Evolutionary conservation across 1,140 invertebrate species (phyloP), one percentile per base, ranked within the genome.

Genomic region (Trialeurodes vaporariorum): DNA sequence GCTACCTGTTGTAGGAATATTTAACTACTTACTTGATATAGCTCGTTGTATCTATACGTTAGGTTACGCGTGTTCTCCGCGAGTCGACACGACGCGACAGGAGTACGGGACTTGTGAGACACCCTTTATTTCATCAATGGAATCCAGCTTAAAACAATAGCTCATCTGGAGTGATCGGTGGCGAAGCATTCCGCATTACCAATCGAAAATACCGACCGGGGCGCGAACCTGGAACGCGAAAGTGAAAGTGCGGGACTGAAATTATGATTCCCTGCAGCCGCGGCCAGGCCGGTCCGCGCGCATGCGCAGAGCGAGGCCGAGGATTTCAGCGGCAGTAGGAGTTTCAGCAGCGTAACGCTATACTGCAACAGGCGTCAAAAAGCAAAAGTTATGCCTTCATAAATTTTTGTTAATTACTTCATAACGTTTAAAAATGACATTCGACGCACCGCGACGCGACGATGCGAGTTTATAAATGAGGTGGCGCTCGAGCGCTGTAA

Each of bases 401-500:
- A 49, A 49, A 49, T 49, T 49, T 49, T 17, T 49, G 17, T 49
- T 49, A 49, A 49, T 49, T 49, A 49, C 34, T 49, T 49, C 34
- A 49, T 49, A 25, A 22, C 60, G 60, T n/a, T 22, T n/a, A n/a
- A 22, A 23, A 61, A 61, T 22, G 60, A 22, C 60, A 22, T 22
- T 61, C n/a, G 22, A 22, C 5, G 60, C 60, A 11, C 5, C 9
- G 60, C 60, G 5, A 70, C 70, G 71, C 71, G 68, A 70, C 65
- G 27, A n/a, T n/a, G n/a, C n/a, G n/a, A n/a, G n/a, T n/a, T n/a
- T n/a, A n/a, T n/a, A n/a, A n/a, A n/a, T n/a, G n/a, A 68, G 72
- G 69, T 67, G 70, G 70, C 70, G 70, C 66, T n/a, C 24, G 63
- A 61, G 58, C 17, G 34, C 34, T n/a, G n/a, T n/a, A n/a, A n/a